Conservation (phyloP, 1,140 invertebrate species). For the Stenopsyche tienmushanensis region DNA sequence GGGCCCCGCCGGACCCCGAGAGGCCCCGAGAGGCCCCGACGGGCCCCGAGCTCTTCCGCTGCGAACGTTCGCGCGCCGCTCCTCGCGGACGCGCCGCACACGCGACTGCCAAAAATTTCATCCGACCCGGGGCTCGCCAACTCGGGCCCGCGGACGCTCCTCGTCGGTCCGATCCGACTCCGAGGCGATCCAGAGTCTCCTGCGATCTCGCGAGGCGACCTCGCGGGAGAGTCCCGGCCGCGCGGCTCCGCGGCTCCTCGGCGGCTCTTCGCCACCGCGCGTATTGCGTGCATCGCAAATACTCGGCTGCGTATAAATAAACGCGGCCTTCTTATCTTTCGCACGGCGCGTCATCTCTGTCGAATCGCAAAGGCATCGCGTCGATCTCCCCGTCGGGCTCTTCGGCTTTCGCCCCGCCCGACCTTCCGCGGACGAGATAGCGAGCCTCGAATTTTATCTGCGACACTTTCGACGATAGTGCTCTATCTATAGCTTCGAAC, state of each 20-base stretch:
- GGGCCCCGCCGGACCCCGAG: neutral
- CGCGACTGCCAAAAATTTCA: conserved; percentile 25
- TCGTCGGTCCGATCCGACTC: neutral
- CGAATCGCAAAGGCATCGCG: neutral
- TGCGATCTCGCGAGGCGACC: conserved; percentile 5
- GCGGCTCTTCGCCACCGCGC: conserved; percentile 1
- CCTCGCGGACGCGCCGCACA: neutral
- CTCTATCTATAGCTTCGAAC: too few relatives aligned
- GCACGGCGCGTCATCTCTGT: conserved; percentile 11
- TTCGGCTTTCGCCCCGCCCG: too few relatives aligned
- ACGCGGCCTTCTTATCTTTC: conserved; percentile 22
- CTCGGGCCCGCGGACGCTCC: neutral
- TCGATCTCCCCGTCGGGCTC: too few relatives aligned
- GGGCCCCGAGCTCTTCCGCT: conserved; percentile 6
- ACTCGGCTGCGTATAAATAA: conserved; percentile 25
- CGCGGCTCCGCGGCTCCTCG: conserved; percentile 10
- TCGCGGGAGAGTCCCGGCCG: neutral
- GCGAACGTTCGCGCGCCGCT: neutral
- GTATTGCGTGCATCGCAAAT: conserved; percentile 25
- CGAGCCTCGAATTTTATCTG: too few relatives aligned
- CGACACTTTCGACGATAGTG: too few relatives aligned
- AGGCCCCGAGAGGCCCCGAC: neutral
- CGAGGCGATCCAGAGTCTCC: neutral
- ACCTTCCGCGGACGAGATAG: too few relatives aligned
- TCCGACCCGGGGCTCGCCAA: neutral